Percentiles rank a stretch among this genome's conserved stretches.
These are phyloP conservation scores for Agonum fuliginosum DNA, from an alignment of 2,888 invertebrate species.

Conservation along the genomic window DNA sequence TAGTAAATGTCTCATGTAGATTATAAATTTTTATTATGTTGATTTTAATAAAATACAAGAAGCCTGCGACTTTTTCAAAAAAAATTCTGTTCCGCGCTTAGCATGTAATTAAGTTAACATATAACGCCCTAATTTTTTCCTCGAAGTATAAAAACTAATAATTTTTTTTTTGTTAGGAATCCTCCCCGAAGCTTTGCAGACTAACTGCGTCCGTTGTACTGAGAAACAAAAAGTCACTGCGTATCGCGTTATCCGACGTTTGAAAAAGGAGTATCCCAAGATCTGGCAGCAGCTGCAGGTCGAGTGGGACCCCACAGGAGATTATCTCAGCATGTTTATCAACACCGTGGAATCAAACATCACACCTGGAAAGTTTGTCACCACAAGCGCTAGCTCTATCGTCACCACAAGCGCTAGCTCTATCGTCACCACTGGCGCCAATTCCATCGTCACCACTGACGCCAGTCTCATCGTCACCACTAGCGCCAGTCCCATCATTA, in stretches of 20 bases:
- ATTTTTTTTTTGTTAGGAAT: slow-evolving; percentile 74
- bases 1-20: no score
- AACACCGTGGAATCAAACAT: slow-evolving; percentile 64
- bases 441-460: not conserved
- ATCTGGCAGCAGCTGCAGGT: slow-evolving; percentile 80
- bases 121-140: not conserved
- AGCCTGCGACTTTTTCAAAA: not conserved
- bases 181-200: slow-evolving; percentile 81
- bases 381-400: not conserved
- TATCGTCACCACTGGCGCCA: no score
- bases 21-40: no score
- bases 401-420: no score
- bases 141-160: not conserved
- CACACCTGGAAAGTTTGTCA: not conserved
- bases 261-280: slow-evolving; percentile 79
- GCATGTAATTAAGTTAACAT: not conserved
- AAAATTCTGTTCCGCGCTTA: not conserved
- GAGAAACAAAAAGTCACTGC: slow-evolving; percentile 80
- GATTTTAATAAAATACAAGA: not conserved
- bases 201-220: slow-evolving; percentile 80
- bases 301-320: slow-evolving; percentile 83
- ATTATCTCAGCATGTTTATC: slow-evolving; percentile 74
- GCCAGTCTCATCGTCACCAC: not conserved
- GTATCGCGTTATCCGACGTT: slow-evolving; percentile 78
- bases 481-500: not conserved